Conservation (phyloP, 2,797 vertebrate species). For the Ctenopoma kingsleyae region DNA sequence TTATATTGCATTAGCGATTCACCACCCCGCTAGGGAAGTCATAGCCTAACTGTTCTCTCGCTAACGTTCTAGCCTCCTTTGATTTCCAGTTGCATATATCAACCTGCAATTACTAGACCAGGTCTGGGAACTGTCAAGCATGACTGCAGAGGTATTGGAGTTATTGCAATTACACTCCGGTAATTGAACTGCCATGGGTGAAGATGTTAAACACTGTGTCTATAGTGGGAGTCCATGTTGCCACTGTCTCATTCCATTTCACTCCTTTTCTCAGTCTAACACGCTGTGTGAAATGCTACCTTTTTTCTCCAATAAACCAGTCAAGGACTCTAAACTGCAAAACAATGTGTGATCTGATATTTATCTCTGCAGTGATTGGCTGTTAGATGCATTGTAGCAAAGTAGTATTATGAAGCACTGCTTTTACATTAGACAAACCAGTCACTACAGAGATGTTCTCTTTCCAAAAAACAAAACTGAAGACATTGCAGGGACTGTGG, state of each 20-base stretch:
- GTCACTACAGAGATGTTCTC: too few relatives aligned
- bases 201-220: slow-evolving; percentile 85
- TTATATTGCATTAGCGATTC: slow-evolving; percentile 86
- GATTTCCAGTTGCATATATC: slow-evolving; percentile 87
- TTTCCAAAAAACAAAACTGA: too few relatives aligned
- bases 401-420: too few relatives aligned
- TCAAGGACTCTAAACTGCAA: slow-evolving; percentile 35
- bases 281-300: slow-evolving; percentile 51
- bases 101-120: slow-evolving; percentile 86
- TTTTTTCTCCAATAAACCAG: slow-evolving; percentile 45
- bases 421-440: too few relatives aligned
- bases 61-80: slow-evolving; percentile 73
- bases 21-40: slow-evolving; percentile 73
- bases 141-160: slow-evolving; percentile 86
- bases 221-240: slow-evolving; percentile 75
- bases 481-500: too few relatives aligned
- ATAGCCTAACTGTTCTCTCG: slow-evolving; percentile 70
- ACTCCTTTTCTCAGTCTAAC: slow-evolving; percentile 42
- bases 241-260: slow-evolving; percentile 78
- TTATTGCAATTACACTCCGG: slow-evolving; percentile 88
- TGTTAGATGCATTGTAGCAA: background rate
- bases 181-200: slow-evolving; percentile 87
- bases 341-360: slow-evolving; percentile 19
- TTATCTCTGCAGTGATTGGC: slow-evolving; percentile 18
- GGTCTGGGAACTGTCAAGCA: slow-evolving; percentile 87